These are phyloP conservation scores for Coremacera marginata DNA, from an alignment of 2,888 invertebrate genomes.

Conservation along the genomic window DNA sequence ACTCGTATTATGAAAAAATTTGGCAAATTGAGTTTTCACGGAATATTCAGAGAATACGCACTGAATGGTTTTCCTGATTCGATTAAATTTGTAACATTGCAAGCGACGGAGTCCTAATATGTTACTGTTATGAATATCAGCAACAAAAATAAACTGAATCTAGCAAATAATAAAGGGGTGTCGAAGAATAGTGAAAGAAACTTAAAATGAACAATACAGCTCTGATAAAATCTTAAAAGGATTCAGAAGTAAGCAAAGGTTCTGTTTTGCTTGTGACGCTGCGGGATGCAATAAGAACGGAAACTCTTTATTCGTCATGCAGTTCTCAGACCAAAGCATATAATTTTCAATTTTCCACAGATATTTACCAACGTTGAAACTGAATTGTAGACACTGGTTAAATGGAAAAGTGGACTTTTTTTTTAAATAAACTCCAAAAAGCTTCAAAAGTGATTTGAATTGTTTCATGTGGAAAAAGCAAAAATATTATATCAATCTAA, in stretches of 20 bases:
- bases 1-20: neutral
- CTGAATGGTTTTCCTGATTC: neutral
- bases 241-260: neutral
- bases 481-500: no score
- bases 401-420: no score
- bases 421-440: no score
- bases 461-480: no score
- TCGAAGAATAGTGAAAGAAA: neutral
- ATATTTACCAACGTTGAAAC: neutral
- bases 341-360: neutral
- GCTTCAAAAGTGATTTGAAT: no score
- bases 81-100: conserved; percentile 7
- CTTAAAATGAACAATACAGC: neutral
- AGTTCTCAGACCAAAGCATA: neutral
- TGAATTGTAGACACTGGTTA: no score
- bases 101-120: neutral
- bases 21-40: neutral
- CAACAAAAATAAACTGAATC: neutral
- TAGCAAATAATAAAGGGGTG: neutral
- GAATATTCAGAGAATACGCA: neutral
- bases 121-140: neutral
- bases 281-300: neutral
- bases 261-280: neutral
- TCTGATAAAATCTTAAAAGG: neutral
- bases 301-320: neutral